Conservation (phyloP, 2,113 vertebrate genomes). For the Eidolon helvum region DNA sequence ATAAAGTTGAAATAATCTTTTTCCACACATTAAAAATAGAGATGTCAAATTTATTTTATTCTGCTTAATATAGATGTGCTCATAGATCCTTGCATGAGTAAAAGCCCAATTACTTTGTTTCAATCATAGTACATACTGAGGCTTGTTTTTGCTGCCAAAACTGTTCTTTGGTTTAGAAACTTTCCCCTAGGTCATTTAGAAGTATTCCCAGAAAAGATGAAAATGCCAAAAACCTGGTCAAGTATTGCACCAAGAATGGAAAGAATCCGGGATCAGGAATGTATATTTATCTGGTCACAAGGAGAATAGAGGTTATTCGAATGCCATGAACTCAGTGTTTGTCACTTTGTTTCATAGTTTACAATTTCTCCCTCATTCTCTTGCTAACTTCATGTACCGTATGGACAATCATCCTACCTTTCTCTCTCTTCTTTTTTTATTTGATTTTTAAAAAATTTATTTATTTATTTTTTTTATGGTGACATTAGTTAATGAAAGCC, state of each 20-base stretch:
- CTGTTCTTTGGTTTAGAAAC: slow-evolving; percentile 74
- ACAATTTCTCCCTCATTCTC: not conserved
- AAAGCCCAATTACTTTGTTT: slow-evolving; percentile 54
- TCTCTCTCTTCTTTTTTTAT: no score
- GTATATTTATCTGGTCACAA: slow-evolving; percentile 56
- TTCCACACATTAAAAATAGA: not conserved
- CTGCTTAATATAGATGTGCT: slow-evolving; percentile 21
- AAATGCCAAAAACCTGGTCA: slow-evolving; percentile 67
- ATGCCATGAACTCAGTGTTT: not conserved
- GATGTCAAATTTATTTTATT: slow-evolving; percentile 34
- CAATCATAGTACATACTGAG: slow-evolving; percentile 62
- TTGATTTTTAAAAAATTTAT: no score
- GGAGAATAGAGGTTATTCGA: not conserved
- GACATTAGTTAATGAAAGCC: no score
- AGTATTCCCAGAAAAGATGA: slow-evolving; percentile 73
- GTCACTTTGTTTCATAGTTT: not conserved
- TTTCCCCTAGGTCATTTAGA: slow-evolving; percentile 66
- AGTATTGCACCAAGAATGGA: slow-evolving; percentile 60
- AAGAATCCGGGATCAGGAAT: slow-evolving; percentile 60
- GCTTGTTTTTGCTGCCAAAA: slow-evolving; percentile 63
- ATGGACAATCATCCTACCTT: not conserved
- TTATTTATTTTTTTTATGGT: no score
- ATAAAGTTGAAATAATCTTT: not conserved
- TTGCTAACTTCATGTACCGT: not conserved
- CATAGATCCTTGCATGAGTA: slow-evolving; percentile 33